These are phyloP conservation scores for Peromyscus nudipes DNA, from an alignment of 2,797 vertebrate species.

Conservation along the genomic window DNA sequence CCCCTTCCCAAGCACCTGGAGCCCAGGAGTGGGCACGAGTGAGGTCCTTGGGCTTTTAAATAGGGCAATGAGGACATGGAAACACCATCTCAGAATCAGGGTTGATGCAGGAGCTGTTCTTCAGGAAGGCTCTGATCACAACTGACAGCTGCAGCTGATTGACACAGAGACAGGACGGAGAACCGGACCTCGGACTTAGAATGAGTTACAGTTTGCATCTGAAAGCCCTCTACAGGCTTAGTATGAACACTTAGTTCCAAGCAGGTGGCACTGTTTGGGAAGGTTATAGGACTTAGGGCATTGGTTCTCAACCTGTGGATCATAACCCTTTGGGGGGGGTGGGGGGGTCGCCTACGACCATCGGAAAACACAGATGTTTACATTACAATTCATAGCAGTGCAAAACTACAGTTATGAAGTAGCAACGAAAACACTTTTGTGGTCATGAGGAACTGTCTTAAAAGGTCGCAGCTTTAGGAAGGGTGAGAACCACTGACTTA, in stretches of 20 bases:
- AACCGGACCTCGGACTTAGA: not conserved
- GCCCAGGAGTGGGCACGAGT: not conserved
- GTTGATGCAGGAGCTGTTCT: not conserved
- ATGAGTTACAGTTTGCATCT: not conserved
- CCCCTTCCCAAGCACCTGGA: not conserved
- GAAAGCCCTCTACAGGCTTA: not conserved
- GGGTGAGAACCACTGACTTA: too few relatives aligned
- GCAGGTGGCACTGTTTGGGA: not conserved
- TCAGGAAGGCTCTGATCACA: not conserved
- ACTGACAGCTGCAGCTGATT: not conserved
- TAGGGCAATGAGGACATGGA: not conserved
- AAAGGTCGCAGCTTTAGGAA: not conserved
- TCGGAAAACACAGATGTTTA: not conserved
- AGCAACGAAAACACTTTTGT: not conserved
- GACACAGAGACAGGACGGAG: not conserved
- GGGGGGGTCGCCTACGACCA: not conserved
- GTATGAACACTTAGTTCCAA: not conserved
- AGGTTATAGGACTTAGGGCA: not conserved
- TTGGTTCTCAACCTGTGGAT: not conserved
- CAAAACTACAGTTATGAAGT: not conserved
- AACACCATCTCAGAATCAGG: not conserved
- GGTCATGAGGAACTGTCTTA: not conserved
- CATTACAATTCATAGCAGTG: not conserved
- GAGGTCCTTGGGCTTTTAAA: conserved; percentile 14
- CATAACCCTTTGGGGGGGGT: not conserved